Base-by-base conservation (phyloP, 2,113 vertebrate species). In the Microcebus murinus region DNA sequence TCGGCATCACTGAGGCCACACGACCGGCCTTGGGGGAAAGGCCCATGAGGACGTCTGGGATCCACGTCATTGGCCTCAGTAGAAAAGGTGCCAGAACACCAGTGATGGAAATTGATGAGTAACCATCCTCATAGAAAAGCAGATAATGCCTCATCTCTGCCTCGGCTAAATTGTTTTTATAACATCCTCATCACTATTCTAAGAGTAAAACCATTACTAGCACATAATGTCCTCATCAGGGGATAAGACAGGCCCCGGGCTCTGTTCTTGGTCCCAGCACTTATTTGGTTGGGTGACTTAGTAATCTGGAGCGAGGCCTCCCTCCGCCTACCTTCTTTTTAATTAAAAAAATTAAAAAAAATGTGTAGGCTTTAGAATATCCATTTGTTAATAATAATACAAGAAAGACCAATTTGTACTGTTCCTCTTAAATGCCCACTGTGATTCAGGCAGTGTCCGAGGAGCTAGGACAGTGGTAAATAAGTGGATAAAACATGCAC, bases 41-140 rank as follows among this genome's bases (percentile, higher is more conserved):
- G n/a, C 27, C 20, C 4, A 42, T 31, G 8, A 42, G 45, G 70
- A 42, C 82, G 45, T 25, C 17, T 0, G 5, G 50, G 50, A 21
- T 29, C 27, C 8, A 63, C 25, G n/a, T 29, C 61, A 18, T 12
- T 39, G 52, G 15, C 52, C 52, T 39, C 7, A 61, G 57, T 0
- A 39, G 59, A n/a, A 31, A 50, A 29, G 23, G 70, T 21, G 42
- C 65, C 0, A 0, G 50, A 50, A 73, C 18, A 36, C 63, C n/a
- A 27, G 55, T 27, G 6, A 73, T 61, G 13, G 79, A 31, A 36
- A 59, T 2, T 9, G 52, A 85, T 23, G n/a, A 48, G 50, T 67
- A 91, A 86, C 89, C n/a, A 36, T 87, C 70, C 63, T 68, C 73
- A 50, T 4, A 61, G 87, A 71, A 87, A 87, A 79, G 36, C 27